These are phyloP conservation scores for Heliconius ethilla DNA, from an alignment of 2,888 invertebrate genomes.

Conservation along the genomic window DNA sequence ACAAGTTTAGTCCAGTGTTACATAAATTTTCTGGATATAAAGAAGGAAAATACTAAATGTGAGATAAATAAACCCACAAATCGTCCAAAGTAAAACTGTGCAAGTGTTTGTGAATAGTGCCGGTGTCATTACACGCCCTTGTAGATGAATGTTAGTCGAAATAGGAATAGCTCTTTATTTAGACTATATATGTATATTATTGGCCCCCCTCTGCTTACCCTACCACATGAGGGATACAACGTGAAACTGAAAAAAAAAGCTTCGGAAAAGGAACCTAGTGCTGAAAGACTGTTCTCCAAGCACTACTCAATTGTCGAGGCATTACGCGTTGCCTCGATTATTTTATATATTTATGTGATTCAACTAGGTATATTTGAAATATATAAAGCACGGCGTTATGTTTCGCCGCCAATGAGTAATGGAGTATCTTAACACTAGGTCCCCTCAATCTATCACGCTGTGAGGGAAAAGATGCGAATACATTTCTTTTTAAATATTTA, in stretches of 20 bases:
- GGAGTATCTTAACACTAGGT: neutral
- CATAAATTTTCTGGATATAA: no score
- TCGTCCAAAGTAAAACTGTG: neutral
- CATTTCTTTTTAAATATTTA: neutral
- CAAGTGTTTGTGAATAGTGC: neutral
- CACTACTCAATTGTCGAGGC: no score
- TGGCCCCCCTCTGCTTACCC: no score
- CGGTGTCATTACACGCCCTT: conserved; percentile 15
- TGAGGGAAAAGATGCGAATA: neutral
- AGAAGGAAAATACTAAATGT: no score
- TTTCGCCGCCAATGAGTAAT: neutral
- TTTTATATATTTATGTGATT: no score
- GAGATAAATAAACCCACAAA: neutral
- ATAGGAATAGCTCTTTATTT: neutral
- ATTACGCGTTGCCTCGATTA: no score
- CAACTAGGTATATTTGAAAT: neutral
- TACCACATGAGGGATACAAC: no score
- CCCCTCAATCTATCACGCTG: neutral
- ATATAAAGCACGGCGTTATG: neutral
- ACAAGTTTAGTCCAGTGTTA: no score
- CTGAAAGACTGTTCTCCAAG: no score
- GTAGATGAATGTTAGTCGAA: neutral
- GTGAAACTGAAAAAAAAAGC: no score
- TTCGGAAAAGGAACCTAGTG: no score
- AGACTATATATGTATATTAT: neutral